These are phyloP conservation scores for Pseudochromis fuscus DNA, from an alignment of 2,797 vertebrate species.

Conservation along the genomic window DNA sequence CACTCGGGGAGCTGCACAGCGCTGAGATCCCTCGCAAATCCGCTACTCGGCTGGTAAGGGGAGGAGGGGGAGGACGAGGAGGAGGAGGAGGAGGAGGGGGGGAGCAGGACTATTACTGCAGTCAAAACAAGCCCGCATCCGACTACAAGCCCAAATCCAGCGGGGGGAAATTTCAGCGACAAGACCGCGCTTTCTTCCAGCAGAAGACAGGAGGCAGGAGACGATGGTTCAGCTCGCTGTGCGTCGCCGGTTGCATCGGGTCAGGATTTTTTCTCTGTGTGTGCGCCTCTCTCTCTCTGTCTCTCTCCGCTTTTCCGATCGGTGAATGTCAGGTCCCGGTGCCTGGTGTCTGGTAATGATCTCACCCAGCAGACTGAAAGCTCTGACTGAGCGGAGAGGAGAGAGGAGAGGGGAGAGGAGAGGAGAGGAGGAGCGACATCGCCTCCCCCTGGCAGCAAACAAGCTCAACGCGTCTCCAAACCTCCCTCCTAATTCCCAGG, in stretches of 20 bases:
- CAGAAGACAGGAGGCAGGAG: slow-evolving; percentile 49
- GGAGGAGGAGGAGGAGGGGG: slow-evolving; percentile 15
- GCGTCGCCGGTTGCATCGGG: slow-evolving; percentile 56
- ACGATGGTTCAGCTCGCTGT: slow-evolving; percentile 52
- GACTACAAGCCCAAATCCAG: slow-evolving; percentile 77
- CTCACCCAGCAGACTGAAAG: slow-evolving; percentile 82
- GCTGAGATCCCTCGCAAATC: slow-evolving; percentile 83
- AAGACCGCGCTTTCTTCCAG: slow-evolving; percentile 61
- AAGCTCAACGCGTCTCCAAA: slow-evolving; percentile 48
- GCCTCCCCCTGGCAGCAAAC: slow-evolving; percentile 81
- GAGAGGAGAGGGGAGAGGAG: slow-evolving; percentile 15
- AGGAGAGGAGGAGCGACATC: slow-evolving; percentile 79
- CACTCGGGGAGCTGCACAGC: slow-evolving; percentile 77
- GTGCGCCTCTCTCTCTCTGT: slow-evolving; percentile 25
- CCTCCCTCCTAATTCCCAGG: slow-evolving; percentile 44
- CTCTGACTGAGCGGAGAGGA: slow-evolving; percentile 62
- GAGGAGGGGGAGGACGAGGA: slow-evolving; percentile 54
- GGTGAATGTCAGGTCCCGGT: slow-evolving; percentile 83
- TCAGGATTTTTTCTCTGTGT: slow-evolving; percentile 26
- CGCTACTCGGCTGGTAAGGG: slow-evolving; percentile 76
- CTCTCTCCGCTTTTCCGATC: slow-evolving; percentile 70
- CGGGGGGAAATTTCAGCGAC: slow-evolving; percentile 70
- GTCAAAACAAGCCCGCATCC: slow-evolving; percentile 84
- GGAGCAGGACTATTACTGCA: slow-evolving; percentile 81
- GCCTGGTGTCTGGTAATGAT: slow-evolving; percentile 86